phyloP scores from a whole-genome alignment of 2,888 invertebrate species.

The Microctonus aethiopoides region DNA sequence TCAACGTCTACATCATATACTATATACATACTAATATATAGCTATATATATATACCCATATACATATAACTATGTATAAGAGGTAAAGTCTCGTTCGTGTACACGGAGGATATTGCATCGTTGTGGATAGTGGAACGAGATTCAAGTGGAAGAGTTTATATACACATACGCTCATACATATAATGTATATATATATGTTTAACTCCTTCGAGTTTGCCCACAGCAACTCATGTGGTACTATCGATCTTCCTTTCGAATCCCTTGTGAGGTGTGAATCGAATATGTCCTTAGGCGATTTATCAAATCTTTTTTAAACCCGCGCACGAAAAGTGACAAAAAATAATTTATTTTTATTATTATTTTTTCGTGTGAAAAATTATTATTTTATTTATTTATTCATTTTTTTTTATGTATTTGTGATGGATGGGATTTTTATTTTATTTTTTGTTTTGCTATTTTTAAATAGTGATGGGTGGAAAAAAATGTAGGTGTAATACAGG shows the following conservation, averaged over 20 bases:
- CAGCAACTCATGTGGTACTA: constrained; percentile 19
- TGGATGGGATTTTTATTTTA: not conserved
- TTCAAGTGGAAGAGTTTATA: constrained; percentile 2
- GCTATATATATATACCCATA: not conserved
- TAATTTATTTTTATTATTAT: not conserved
- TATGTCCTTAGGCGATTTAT: constrained; percentile 15
- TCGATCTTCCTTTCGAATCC: constrained; percentile 18
- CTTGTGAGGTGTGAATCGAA: constrained; percentile 16
- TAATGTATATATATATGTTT: not conserved
- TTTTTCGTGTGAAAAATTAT: not conserved
- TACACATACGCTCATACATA: not conserved
- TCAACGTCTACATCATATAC: not conserved
- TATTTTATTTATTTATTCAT: not conserved
- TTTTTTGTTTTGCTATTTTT: not conserved
- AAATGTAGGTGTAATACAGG: not conserved
- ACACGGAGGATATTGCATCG: constrained; percentile 19
- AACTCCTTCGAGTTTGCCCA: not conserved
- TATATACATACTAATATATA: too few species aligned
- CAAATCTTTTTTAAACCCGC: constrained; percentile 1
- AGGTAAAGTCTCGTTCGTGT: not conserved
- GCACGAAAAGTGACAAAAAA: not conserved
- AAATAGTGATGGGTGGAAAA: not conserved
- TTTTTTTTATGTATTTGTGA: not conserved
- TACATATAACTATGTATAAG: not conserved
- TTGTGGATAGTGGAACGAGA: not conserved